These are phyloP conservation scores for Sitta carolinensis DNA, from an alignment of 2,797 vertebrate species.

Conservation along the genomic window DNA sequence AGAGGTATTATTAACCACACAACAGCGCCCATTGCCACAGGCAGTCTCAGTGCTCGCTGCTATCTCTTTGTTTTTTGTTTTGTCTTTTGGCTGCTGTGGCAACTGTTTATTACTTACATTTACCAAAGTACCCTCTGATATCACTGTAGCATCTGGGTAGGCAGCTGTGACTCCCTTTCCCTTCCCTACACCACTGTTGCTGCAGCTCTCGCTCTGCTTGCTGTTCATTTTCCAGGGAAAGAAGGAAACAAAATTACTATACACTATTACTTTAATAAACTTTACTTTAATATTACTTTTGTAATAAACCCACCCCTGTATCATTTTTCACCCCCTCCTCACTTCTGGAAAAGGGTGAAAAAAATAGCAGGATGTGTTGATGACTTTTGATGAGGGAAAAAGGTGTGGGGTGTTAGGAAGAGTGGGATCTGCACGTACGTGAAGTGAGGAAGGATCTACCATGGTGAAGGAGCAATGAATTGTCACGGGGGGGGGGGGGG, in stretches of 20 bases:
- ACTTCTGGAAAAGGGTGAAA: neutral
- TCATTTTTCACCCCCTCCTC: neutral
- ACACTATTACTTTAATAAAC: no score
- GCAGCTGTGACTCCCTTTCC: constrained; percentile 31
- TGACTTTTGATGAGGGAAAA: neutral
- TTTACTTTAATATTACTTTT: neutral
- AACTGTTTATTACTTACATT: constrained; percentile 60
- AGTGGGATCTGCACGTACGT: neutral
- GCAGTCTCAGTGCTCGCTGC: neutral
- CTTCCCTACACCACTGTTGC: neutral
- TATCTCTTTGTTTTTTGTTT: constrained; percentile 34
- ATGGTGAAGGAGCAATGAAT: neutral
- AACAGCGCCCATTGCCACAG: constrained; percentile 32
- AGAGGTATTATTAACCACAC: constrained; percentile 36
- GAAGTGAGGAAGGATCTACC: neutral
- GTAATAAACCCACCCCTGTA: neutral
- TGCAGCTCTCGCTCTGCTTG: neutral
- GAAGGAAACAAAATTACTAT: neutral
- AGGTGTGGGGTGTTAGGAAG: neutral
- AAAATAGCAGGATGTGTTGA: neutral
- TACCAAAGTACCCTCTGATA: constrained; percentile 39
- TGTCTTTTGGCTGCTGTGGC: constrained; percentile 59
- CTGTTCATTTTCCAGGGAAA: constrained; percentile 9
- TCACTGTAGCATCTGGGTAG: constrained; percentile 39
- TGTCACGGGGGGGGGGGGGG: neutral